phyloP scores from a whole-genome alignment of 2,113 vertebrate genomes.

The Pseudolaguvia tuberculata region DNA sequence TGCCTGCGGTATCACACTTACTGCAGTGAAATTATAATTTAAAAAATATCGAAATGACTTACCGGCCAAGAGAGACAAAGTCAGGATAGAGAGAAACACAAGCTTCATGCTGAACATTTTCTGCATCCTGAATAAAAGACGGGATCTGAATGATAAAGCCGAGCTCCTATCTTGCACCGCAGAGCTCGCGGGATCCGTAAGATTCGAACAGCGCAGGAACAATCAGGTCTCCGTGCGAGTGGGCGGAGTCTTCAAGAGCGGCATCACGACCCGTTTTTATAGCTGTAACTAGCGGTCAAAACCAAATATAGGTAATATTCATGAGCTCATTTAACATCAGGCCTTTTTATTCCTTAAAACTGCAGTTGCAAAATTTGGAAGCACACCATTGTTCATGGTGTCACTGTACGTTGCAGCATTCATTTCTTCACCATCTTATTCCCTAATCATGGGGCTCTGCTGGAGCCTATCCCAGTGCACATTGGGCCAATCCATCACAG shows the following conservation, averaged over 20 bases:
- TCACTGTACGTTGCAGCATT: no score
- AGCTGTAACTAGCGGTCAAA: not conserved
- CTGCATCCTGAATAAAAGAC: not conserved
- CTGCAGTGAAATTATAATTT: conserved; percentile 3
- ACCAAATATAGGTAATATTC: conserved; percentile 8
- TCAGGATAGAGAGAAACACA: conserved; percentile 40
- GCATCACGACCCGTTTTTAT: conserved; percentile 22
- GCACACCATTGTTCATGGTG: no score
- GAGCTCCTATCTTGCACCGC: not conserved
- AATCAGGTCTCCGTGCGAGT: conserved; percentile 2
- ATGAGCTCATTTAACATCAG: conserved; percentile 3
- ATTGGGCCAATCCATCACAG: no score
- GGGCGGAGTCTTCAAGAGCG: conserved; percentile 7
- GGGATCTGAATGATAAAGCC: not conserved
- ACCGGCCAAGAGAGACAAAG: conserved; percentile 57
- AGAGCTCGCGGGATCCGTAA: not conserved
- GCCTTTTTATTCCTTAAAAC: no score
- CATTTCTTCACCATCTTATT: no score
- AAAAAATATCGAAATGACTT: conserved; percentile 24
- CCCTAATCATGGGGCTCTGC: no score
- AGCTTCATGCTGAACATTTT: conserved; percentile 56
- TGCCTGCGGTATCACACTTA: not conserved
- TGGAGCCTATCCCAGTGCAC: no score
- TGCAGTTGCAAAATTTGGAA: no score
- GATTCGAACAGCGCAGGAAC: conserved; percentile 9